These are phyloP conservation scores for Diabrotica undecimpunctata DNA, from an alignment of 1,140 invertebrate genomes.

Conservation along the genomic window DNA sequence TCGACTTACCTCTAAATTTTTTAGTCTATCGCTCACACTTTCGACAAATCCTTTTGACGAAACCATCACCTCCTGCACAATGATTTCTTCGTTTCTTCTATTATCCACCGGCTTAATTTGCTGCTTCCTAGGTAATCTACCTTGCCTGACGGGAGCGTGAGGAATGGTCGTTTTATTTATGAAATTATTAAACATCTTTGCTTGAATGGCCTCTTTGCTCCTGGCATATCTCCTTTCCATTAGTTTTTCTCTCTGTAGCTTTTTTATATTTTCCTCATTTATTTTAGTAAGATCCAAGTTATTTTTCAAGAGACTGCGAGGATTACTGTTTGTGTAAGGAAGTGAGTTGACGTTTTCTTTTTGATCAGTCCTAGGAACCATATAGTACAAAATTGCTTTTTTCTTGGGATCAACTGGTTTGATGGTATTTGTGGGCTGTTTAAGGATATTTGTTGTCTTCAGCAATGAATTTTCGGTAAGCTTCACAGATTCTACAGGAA, in stretches of 20 bases:
- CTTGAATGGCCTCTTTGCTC: slow-evolving; percentile 39
- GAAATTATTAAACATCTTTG: slow-evolving; percentile 39
- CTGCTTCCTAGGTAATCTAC: slow-evolving; percentile 41
- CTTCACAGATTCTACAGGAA: background rate
- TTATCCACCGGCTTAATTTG: slow-evolving; percentile 39
- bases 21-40: slow-evolving; percentile 22
- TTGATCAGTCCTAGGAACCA: slow-evolving; percentile 34
- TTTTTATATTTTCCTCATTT: slow-evolving; percentile 3
- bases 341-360: slow-evolving; percentile 38
- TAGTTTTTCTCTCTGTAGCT: slow-evolving; percentile 12
- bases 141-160: slow-evolving; percentile 37
- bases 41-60: slow-evolving; percentile 40
- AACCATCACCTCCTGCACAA: slow-evolving; percentile 43
- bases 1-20: slow-evolving; percentile 12
- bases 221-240: slow-evolving; percentile 35
- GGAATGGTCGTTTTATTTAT: slow-evolving; percentile 42
- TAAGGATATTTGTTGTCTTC: slow-evolving; percentile 27
- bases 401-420: slow-evolving; percentile 1
- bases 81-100: slow-evolving; percentile 41
- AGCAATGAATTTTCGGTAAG: background rate
- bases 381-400: slow-evolving; percentile 30
- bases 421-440: slow-evolving; percentile 15
- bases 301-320: slow-evolving; percentile 37
- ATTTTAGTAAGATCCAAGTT: slow-evolving; percentile 20
- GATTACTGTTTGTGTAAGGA: slow-evolving; percentile 30